A percentile compares a stretch with the other conserved stretches of the same genome.
phyloP scores from a whole-genome alignment of 2,888 invertebrate species.

The Papilio protenor region DNA sequence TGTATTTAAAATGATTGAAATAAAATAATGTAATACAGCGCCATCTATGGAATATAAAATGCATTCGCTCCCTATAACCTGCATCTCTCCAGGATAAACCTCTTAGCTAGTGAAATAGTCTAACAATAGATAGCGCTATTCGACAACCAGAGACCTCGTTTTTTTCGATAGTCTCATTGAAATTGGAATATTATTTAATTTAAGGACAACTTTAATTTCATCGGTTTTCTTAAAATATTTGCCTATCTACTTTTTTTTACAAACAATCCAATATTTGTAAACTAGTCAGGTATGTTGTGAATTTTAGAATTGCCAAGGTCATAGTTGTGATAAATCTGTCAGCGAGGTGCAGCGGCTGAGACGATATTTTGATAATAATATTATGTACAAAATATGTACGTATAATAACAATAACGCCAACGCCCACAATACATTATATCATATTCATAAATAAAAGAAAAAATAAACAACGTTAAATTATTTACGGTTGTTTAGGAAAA shows the following conservation, averaged over 20 bases:
- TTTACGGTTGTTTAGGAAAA: neutral
- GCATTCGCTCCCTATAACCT: neutral
- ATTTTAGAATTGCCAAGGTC: no score
- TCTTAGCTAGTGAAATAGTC: neutral
- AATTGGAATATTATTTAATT: no score
- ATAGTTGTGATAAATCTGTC: no score
- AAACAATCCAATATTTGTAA: no score
- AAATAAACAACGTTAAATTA: neutral
- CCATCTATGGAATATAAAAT: constrained; percentile 8
- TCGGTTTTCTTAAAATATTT: no score
- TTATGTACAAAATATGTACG: neutral
- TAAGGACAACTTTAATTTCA: no score
- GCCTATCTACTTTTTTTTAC: no score
- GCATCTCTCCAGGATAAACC: neutral
- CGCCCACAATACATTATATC: neutral
- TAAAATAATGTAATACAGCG: neutral
- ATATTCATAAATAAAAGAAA: neutral
- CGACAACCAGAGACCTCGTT: neutral
- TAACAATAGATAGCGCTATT: constrained; percentile 4
- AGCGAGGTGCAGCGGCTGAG: neutral
- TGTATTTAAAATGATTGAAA: no score
- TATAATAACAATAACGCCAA: neutral
- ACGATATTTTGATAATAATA: neutral
- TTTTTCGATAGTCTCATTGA: no score
- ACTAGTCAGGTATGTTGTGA: no score